phyloP scores from a whole-genome alignment of 2,113 vertebrate genomes.

The Chlamydotis undulata region DNA sequence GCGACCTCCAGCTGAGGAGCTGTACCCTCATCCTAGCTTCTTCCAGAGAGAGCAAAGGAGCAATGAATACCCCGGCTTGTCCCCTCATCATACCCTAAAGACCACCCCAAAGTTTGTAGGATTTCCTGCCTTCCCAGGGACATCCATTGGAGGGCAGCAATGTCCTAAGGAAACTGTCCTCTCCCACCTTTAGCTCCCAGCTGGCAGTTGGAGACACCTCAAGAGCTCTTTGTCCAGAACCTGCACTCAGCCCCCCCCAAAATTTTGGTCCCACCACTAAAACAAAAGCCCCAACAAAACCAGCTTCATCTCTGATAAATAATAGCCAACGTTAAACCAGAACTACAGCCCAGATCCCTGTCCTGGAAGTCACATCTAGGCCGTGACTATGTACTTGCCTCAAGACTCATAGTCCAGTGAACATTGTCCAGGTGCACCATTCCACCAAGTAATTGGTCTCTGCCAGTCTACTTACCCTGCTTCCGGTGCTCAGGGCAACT shows the following conservation, averaged over 20 bases:
- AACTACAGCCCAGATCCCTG: background rate
- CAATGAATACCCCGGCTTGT: background rate
- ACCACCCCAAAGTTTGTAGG: background rate
- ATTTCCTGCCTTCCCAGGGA: background rate
- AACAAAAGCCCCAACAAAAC: background rate
- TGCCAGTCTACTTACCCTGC: background rate
- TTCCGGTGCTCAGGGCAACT: background rate
- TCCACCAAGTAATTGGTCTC: background rate
- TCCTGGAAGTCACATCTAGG: background rate
- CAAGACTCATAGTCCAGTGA: background rate
- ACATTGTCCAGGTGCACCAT: accelerated
- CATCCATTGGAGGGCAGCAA: conserved; percentile 35
- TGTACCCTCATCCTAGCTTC: background rate
- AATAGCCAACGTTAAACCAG: background rate
- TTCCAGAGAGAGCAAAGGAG: background rate
- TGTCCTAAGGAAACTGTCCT: background rate
- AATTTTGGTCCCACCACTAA: background rate
- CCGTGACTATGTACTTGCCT: background rate
- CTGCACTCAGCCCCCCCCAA: background rate
- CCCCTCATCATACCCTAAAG: accelerated
- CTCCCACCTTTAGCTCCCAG: background rate
- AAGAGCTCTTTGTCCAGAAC: background rate
- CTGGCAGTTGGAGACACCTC: background rate
- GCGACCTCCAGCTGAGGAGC: accelerated
- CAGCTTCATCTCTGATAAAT: background rate